phyloP scores from a whole-genome alignment of 2,797 vertebrate species.

The Champsocephalus gunnari region DNA sequence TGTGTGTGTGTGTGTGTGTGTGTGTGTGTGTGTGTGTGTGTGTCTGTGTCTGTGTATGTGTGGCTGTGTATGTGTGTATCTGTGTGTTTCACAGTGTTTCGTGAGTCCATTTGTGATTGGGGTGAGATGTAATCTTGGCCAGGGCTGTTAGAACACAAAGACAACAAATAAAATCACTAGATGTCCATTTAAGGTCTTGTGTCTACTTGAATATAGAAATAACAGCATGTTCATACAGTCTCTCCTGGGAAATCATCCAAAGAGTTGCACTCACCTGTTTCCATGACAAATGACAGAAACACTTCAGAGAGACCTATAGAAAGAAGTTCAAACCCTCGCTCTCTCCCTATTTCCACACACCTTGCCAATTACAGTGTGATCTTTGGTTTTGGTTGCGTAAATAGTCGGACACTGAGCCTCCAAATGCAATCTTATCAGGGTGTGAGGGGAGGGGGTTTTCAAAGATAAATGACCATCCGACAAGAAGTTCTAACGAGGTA shows the following conservation, averaged over 20 bases:
- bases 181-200: slow-evolving; percentile 55
- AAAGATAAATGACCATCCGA: background rate
- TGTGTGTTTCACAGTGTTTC: slow-evolving; percentile 8
- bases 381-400: background rate
- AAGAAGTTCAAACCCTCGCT: background rate
- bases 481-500: background rate
- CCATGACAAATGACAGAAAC: background rate
- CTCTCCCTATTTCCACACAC: background rate
- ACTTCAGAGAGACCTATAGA: background rate
- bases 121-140: slow-evolving; percentile 56
- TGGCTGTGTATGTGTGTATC: no score
- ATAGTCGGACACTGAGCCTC: background rate
- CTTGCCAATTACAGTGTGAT: background rate
- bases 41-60: slow-evolving; percentile 28
- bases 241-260: slow-evolving; percentile 2
- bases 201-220: background rate
- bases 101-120: slow-evolving; percentile 15
- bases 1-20: no score
- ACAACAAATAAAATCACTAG: slow-evolving; percentile 49
- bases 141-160: slow-evolving; percentile 38
- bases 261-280: background rate
- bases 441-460: background rate
- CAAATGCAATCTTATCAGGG: background rate
- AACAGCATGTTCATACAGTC: background rate
- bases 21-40: slow-evolving; percentile 1